Evolutionary conservation across 2,113 vertebrate genomes (phyloP), one percentile per base, ranked within the genome.

Genomic region (Heterotilapia buettikoferi): DNA sequence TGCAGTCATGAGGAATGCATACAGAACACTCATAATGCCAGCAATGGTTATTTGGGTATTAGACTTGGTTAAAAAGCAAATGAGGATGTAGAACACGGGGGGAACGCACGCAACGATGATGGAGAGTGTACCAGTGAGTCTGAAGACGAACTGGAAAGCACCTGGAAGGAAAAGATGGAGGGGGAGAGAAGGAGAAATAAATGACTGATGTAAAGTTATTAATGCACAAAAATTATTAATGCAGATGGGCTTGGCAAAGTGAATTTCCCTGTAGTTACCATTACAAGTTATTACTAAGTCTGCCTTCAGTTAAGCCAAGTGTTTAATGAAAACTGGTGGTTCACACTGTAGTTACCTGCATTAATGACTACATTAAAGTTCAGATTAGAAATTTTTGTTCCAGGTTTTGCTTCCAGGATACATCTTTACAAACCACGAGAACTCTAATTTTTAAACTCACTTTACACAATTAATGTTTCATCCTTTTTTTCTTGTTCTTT

Each of bases 1-100:
- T 12, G 96, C 97, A 4, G 96, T 97, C 97, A 97, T 97, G 50
- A 97, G 95, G 90, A 97, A 97, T 2, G 96, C 97, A 6, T 97
- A 97, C 1, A 97, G 59, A 31, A 97, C 87, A 57, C 97, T 97
- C 90, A 97, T 92, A 26, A 97, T 92, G 21, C 78, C 96, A 57
- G 96, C 97, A 1, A 97, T 95, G 29, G 91, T 96, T 61, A 97
- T 95, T 93, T 97, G 97, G 79, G 82, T 92, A 84, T 96, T 94
- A 3, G 95, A 0, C 59, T 97, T 97, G 52, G 93, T 61, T 5
- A 93, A 1, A 86, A 97, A 97, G 88, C 97, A 97, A 73, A 97
- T 38, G 5, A 96, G 57, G 83, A 97, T 92, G 92, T 97, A 97
- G 79, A 97, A 73, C 29, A 95, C 80, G 0, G 97, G 97, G 14